Evolutionary conservation across 2,797 vertebrate species (phyloP), one percentile per base, ranked within the genome.

Genomic region (Dromococcyx pavoninus): DNA sequence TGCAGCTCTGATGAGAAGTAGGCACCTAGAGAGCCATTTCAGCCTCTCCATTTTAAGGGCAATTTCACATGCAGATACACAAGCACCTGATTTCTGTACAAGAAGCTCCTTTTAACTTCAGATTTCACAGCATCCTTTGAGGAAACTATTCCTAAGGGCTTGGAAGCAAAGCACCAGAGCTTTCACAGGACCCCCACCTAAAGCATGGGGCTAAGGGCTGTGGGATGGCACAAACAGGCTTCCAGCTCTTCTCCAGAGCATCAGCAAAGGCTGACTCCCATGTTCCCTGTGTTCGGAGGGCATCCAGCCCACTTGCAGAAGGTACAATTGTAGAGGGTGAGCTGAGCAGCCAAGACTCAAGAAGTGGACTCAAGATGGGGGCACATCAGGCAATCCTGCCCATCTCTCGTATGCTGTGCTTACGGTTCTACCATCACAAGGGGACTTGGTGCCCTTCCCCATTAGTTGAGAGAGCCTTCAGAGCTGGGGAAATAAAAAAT

Each of bases 321-420:
- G 39, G 39, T 14, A 14, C 10, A 41, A 39, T 39, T n/a, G n/a
- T n/a, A n/a, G n/a, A n/a, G n/a, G n/a, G n/a, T 41, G 10, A 41
- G n/a, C 41, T 10, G 39, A 41, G 39, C 39, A 41, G 39, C 39
- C 39, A 39, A 41, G 39, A 41, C 39, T 41, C 39, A 14, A 89
- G 19, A 62, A 78, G 62, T 0, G 0, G 22, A 41, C 51, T 22
- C 19, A 11, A 0, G 2, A 18, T 5, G 8, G 0, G 0, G 37
- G 50, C 73, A 56, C 18, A 41, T 60, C 23, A 5, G 23, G 33
- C 67, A 50, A 18, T 19, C 48, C 82, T 64, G 54, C 50, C 72
- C 37, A 43, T 1, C 56, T 56, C 76, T 39, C 18, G 32, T 17
- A 10, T 25, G 35, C 65, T 33, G 37, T 10, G 13, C 82, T 74